These are phyloP conservation scores for Tetragnatha versicolor DNA, from an alignment of 1,140 invertebrate species.

Conservation along the genomic window DNA sequence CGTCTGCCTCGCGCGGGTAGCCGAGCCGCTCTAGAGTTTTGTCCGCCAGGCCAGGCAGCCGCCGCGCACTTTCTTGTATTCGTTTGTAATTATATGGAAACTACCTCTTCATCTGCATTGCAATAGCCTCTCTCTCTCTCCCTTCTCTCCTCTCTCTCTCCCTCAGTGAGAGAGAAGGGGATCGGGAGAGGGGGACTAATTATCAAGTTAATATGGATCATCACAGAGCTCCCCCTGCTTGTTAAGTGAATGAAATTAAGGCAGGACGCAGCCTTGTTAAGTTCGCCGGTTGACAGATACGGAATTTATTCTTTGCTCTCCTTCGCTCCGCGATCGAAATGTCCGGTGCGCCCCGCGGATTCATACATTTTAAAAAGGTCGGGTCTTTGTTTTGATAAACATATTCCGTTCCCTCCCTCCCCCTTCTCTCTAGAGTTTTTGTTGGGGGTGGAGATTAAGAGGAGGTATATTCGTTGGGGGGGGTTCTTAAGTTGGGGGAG, in stretches of 20 bases:
- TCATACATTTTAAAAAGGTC: slow-evolving; percentile 57
- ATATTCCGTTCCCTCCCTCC: slow-evolving; percentile 36
- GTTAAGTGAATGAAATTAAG: slow-evolving; percentile 57
- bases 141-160: too few relatives aligned
- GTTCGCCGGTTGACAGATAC: slow-evolving; percentile 31
- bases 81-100: slow-evolving; percentile 58
- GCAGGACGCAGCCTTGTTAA: slow-evolving; percentile 53
- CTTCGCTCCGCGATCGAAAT: slow-evolving; percentile 51
- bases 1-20: slow-evolving; percentile 41
- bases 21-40: slow-evolving; percentile 44
- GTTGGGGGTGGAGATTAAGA: slow-evolving; percentile 26
- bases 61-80: slow-evolving; percentile 56
- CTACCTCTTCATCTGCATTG: slow-evolving; percentile 57
- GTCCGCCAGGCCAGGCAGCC: slow-evolving; percentile 20
- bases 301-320: slow-evolving; percentile 47
- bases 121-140: slow-evolving; percentile 41
- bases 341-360: slow-evolving; percentile 29
- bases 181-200: slow-evolving; percentile 39
- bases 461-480: too few relatives aligned
- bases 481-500: too few relatives aligned
- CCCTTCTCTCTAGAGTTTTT: too few relatives aligned
- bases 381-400: slow-evolving; percentile 56
- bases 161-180: slow-evolving; percentile 20
- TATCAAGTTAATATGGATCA: slow-evolving; percentile 58
- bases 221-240: slow-evolving; percentile 50